phyloP scores from a whole-genome alignment of 2,888 invertebrate species.

The Tineola bisselliella region DNA sequence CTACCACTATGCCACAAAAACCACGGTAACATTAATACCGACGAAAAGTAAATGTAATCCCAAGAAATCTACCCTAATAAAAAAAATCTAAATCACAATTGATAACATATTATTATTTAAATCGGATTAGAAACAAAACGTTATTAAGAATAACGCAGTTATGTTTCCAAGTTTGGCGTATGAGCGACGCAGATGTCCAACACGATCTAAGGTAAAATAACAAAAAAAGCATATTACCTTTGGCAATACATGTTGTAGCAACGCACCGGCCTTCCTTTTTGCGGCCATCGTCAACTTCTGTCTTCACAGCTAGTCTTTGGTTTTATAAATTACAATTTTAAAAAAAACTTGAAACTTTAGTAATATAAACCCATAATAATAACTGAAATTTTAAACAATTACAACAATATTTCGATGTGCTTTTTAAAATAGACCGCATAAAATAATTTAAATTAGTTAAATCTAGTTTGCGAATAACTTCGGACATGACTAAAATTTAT shows the following conservation, averaged over 20 bases:
- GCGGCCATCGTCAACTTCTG: conserved; percentile 67
- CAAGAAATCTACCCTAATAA: no score
- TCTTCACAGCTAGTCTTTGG: conserved; percentile 10
- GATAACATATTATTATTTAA: no score
- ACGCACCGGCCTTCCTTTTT: conserved; percentile 78
- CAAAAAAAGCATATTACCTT: conserved; percentile 36
- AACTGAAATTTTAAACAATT: not conserved
- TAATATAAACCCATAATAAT: not conserved
- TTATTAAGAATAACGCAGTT: not conserved
- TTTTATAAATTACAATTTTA: not conserved
- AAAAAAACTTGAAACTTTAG: not conserved
- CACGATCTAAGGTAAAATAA: conserved; percentile 12
- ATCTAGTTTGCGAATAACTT: no score
- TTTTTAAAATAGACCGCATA: no score
- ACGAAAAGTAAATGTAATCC: no score
- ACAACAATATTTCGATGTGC: not conserved
- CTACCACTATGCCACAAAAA: no score
- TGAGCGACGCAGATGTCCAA: conserved; percentile 2
- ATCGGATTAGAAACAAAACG: no score
- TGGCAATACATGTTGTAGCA: conserved; percentile 74
- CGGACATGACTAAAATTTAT: no score
- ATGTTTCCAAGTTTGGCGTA: not conserved
- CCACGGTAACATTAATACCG: no score
- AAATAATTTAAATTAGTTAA: no score
- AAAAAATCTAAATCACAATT: no score